Base-by-base conservation (phyloP, 2,113 vertebrate species). In the Xiphophorus maculatus region DNA sequence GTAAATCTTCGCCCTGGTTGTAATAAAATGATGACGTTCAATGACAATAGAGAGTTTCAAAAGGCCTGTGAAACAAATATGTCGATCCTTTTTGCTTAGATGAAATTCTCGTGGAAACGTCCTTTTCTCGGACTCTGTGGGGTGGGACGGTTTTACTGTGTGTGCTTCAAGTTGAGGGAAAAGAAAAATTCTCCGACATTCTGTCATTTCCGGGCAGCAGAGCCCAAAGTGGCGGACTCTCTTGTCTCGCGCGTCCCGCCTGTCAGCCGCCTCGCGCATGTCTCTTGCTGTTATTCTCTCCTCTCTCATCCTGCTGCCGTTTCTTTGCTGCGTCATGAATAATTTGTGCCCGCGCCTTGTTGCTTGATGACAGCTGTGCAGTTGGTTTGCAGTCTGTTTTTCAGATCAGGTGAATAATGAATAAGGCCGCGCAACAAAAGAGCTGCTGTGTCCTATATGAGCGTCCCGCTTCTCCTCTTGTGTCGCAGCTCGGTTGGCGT, bases 371-470 rank as follows among this genome's bases (percentile, higher is more conserved):
- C 94, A 94, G 94, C 92, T 93, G 94, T 93, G 89, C 87, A 91
- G 91, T 94, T 91, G 91, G 88, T 90, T 90, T 89, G 87, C 90
- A 88, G 91, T 91, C 89, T 92, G 89, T 94, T 94, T 93, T 94
- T 94, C 92, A 93, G 85, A 92, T 93, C 92, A 92, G 91, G 92
- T 95, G 92, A 95, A 95, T 95, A 93, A 95, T 95, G 89, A 91
- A 95, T 95, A 93, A 93, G 91, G 60, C 81, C 9, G 61, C 33
- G 83, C 91, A 94, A 94, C 93, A 93, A 94, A 93, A 93, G 93
- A 92, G 87, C 85, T 6, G 71, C 84, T 8, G 71, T 76, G 86
- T 91, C 85, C 90, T 89, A 79, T 85, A 76, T 67, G 89, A 89
- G 90, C 78, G 40, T 42, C 71, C n/a, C 66, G 76, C 83, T 77